A percentile compares a stretch with the other conserved stretches of the same genome.
Evolutionary conservation across 2,888 invertebrate species (phyloP).

Genomic region (Zaprionus lineosus): DNA sequence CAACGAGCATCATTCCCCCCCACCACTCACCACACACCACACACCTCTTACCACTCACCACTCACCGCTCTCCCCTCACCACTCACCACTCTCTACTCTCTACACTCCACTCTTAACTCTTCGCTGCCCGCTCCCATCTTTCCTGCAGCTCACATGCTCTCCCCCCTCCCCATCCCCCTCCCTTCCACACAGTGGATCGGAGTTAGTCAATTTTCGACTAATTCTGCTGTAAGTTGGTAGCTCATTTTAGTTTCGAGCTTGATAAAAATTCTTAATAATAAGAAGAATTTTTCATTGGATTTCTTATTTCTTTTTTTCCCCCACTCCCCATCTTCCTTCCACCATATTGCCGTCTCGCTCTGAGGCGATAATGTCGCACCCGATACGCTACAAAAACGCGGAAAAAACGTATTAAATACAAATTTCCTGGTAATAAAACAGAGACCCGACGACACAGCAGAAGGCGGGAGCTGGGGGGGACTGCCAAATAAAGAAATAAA

Average conservation of each 20-base stretch:
- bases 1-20: conserved; percentile 12
- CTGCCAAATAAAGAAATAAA: conserved; percentile 71
- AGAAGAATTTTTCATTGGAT: not conserved
- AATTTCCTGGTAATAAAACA: conserved; percentile 75
- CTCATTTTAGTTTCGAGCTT: conserved; percentile 12
- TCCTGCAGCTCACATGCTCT: too few relatives aligned
- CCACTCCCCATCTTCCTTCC: too few relatives aligned
- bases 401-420: conserved; percentile 75
- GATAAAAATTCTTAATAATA: conserved; percentile 5
- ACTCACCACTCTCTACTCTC: too few relatives aligned
- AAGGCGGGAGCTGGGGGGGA: conserved; percentile 1
- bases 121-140: too few relatives aligned
- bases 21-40: too few relatives aligned
- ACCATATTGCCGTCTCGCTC: conserved; percentile 9
- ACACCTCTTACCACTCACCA: too few relatives aligned
- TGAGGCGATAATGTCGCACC: conserved; percentile 35
- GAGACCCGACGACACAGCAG: conserved; percentile 23
- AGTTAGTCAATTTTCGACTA: not conserved
- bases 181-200: conserved; percentile 5
- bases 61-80: too few relatives aligned
- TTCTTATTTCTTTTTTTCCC: too few relatives aligned
- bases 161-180: too few relatives aligned
- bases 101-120: too few relatives aligned
- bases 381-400: conserved; percentile 55
- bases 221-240: conserved; percentile 6